phyloP scores from a whole-genome alignment of 2,888 invertebrate genomes.

The Hartigia nigra region DNA sequence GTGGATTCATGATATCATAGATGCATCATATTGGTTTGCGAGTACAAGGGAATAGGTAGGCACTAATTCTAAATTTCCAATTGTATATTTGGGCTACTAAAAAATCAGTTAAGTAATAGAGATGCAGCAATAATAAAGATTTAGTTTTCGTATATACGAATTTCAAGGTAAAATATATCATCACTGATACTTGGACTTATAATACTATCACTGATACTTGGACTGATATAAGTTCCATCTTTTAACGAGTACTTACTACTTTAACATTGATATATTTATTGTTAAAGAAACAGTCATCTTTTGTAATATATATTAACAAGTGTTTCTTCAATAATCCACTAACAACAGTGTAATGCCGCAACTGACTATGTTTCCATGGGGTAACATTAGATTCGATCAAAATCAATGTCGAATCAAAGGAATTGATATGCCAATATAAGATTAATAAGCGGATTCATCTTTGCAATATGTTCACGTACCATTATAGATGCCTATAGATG shows the following conservation, averaged over 20 bases:
- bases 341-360: conserved; percentile 3
- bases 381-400: not conserved
- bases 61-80: not conserved
- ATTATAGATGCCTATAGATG: not conserved
- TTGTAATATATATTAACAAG: conserved; percentile 11
- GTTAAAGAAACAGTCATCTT: conserved; percentile 20
- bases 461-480: not conserved
- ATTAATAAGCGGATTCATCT: not conserved
- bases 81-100: not conserved
- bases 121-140: not conserved
- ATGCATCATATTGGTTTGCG: not conserved
- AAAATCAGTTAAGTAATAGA: not conserved
- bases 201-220: not conserved
- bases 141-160: not conserved
- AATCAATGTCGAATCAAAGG: not conserved
- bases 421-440: not conserved
- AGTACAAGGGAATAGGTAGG: not conserved
- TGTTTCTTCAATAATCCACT: conserved; percentile 12
- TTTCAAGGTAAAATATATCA: not conserved
- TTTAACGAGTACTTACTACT: conserved; percentile 4
- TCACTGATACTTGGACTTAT: not conserved
- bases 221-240: not conserved
- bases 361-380: not conserved
- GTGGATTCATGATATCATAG: conserved; percentile 12
- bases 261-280: conserved; percentile 13